Base-by-base conservation (phyloP, 92 coral and sea anemone species). In the Phenganax stokvisi region DNA sequence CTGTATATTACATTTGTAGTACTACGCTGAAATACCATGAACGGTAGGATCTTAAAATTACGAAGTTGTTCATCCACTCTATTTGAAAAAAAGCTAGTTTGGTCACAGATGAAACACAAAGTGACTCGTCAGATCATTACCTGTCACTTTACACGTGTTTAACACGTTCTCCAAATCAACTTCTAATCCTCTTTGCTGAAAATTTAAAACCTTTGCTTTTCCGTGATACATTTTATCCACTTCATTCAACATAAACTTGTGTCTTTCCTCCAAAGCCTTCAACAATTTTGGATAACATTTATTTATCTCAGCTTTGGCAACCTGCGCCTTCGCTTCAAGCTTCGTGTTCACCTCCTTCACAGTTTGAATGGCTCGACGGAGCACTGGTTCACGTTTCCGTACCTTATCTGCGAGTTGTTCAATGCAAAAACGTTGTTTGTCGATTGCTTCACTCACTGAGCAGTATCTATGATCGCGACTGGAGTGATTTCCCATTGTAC, bases 401-500 rank as follows among this genome's bases (percentile, higher is more conserved):
- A 92, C 92, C 82, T 94, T 94, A 63, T 94, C 97, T 1, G 82
- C 96, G 55, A 94, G 88, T 71, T 92, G 92, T 60, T 90, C 61
- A 75, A 94, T 92, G 72, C 79, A 81, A 71, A 85, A 85, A 3
- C 97, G 89, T 72, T 94, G 97, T 55, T 92, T 94, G 81, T 94
- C 98, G 62, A 94, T 92, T 29, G 97, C 92, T 64, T 94, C 98
- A 20, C 91, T 87, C n/a, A 94, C 85, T 83, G 90, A 93, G 76
- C 90, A 90, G 90, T 94, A 94, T 69, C 92, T 92, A 85, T 94
- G 98, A 65, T 90, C 91, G n/a, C 90, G 90, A 17, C 97, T 90
- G 7, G 97, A 92, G 81, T 94, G 98, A 8, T 90, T 88, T 6
- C 97, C 90, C 98, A 94, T 94, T 9, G 98, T 94, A 70, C 98